Evolutionary conservation across 2,113 vertebrate genomes (phyloP), one percentile per base, ranked within the genome.

Genomic region (Lophura nycthemera): DNA sequence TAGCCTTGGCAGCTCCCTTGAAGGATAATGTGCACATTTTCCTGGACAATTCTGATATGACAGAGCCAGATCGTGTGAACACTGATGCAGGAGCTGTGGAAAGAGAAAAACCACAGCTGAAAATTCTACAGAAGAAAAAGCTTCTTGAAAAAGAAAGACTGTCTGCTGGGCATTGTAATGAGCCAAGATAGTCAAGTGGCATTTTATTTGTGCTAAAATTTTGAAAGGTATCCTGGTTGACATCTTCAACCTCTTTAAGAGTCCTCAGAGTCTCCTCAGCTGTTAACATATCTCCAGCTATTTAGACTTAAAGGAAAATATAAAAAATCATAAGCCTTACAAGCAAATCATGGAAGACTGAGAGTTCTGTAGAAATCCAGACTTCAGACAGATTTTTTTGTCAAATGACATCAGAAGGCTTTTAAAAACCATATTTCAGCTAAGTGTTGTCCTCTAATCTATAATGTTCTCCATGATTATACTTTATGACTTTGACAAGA

Each of bases 11-110:
- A 82, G 8, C n/a, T 87, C 20, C 52, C 24, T 54, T 52, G 18
- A 2, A 57, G 30, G 13, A 48, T 17, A 60, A 34, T 0, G 16
- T 4, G 1, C 1, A 0, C 6, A n/a, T 4, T 61, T 93, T 43
- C 27, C 7, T 59, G 54, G 45, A 22, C 19, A 48, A 73, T 0
- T 43, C 22, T 25, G 43, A 3, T 13, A 2, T 50, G 11, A 15
- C 40, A 89, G 63, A 76, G 48, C 25, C n/a, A 22, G 17, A n/a
- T 40, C 29, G 14, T 50, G 15, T 30, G 12, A 22, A 7, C n/a
- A 57, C 38, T n/a, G 47, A 19, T 54, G 57, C 25, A 78, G 70
- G 81, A 89, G 82, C 25, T 7, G 29, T 21, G 34, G 12, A 60
- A 91, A 40, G 6, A 77, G 22, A 59, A 14, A 13, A 13, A 9